phyloP scores from a whole-genome alignment of 2,113 vertebrate species.

The Aegithalos caudatus region DNA sequence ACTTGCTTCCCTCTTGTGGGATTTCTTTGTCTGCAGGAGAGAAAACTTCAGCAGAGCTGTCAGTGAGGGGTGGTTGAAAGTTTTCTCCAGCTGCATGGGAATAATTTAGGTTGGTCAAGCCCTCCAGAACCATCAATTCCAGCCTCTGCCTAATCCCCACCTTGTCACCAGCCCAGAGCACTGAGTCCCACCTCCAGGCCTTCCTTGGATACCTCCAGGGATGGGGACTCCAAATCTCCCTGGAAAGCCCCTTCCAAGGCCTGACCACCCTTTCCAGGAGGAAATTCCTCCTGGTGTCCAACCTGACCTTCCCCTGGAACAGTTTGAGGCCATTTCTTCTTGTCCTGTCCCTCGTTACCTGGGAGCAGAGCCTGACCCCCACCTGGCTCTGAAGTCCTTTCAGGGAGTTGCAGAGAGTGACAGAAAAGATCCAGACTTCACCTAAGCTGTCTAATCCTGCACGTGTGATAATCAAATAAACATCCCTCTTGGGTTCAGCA shows the following conservation, averaged over 20 bases:
- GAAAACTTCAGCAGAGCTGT: neutral
- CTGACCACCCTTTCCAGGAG: neutral
- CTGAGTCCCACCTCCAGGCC: rapidly evolving
- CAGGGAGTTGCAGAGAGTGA: neutral
- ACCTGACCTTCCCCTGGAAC: neutral
- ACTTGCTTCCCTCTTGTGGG: neutral
- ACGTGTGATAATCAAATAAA: neutral
- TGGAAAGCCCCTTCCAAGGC: neutral
- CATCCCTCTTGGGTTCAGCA: neutral
- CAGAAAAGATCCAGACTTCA: neutral
- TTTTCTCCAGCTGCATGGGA: neutral
- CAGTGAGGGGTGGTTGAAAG: neutral
- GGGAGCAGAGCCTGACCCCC: neutral
- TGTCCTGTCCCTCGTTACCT: neutral
- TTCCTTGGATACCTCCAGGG: neutral
- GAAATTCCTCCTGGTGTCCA: neutral
- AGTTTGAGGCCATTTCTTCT: neutral
- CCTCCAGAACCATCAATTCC: neutral
- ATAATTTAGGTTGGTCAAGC: neutral
- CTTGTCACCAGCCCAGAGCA: neutral
- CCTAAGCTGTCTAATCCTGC: neutral
- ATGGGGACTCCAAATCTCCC: neutral
- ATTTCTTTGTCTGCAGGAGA: neutral
- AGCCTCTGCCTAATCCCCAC: neutral
- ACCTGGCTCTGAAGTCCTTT: neutral